phyloP scores from a whole-genome alignment of 2,797 vertebrate genomes.

The Telmatherina bonti region DNA sequence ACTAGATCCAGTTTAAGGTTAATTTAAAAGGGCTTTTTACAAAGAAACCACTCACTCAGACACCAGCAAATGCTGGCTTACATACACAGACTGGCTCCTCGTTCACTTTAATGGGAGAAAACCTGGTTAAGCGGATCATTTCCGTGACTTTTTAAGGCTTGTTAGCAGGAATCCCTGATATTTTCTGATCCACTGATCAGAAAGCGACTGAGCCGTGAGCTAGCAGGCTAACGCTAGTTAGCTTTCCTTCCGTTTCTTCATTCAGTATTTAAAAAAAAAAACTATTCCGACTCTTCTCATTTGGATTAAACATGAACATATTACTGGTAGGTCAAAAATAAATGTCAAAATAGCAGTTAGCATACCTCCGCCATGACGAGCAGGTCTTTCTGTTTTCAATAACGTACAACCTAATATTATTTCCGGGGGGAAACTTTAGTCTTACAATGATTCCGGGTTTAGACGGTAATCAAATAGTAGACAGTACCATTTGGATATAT shows the following conservation, averaged over 20 bases:
- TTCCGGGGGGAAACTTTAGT: constrained; percentile 45
- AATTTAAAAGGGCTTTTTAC: not conserved
- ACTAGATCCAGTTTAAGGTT: not conserved
- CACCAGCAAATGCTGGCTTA: not conserved
- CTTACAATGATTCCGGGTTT: constrained; percentile 42
- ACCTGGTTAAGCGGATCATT: not conserved
- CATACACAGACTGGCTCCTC: not conserved
- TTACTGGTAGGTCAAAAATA: accelerated
- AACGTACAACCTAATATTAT: constrained; percentile 13
- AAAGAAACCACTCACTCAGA: not conserved
- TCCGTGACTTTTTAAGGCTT: not conserved
- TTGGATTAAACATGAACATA: accelerated
- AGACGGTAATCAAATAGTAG: too few relatives aligned
- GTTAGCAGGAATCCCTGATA: not conserved
- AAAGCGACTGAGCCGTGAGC: constrained; percentile 10
- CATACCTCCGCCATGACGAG: constrained; percentile 80
- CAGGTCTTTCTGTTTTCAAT: constrained; percentile 20
- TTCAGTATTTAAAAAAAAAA: not conserved
- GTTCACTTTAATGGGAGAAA: not conserved
- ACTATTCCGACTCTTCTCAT: not conserved
- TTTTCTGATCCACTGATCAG: not conserved
- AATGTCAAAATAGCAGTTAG: not conserved
- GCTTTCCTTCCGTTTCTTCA: not conserved
- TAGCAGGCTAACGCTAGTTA: constrained; percentile 19
- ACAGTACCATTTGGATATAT: too few relatives aligned